Conservation (phyloP, 2,113 vertebrate genomes). For the Struthio camelus region DNA sequence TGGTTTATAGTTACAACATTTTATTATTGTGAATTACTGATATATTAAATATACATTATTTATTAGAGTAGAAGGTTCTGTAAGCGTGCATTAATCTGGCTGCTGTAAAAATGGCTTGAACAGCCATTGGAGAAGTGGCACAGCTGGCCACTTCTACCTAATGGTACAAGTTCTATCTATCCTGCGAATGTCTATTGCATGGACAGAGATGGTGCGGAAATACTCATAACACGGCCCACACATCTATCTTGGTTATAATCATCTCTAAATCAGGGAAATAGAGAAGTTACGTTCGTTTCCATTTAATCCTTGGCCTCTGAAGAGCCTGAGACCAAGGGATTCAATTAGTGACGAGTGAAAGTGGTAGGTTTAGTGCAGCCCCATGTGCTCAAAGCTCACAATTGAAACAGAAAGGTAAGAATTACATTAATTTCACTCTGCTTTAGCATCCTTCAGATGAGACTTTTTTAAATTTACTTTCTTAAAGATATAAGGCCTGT, state of each 20-base stretch:
- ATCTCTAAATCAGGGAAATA: background rate
- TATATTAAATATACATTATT: background rate
- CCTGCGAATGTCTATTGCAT: background rate
- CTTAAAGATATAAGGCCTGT: background rate
- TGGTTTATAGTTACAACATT: background rate
- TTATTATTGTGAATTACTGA: background rate
- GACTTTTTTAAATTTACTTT: background rate
- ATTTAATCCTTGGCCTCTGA: constrained; percentile 9
- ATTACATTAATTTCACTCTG: background rate
- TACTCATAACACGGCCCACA: background rate
- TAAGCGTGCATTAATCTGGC: background rate
- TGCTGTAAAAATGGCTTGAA: background rate
- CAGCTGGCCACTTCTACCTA: background rate
- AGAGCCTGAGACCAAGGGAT: background rate
- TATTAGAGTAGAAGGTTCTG: background rate
- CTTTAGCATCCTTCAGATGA: background rate
- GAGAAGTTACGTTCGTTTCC: background rate
- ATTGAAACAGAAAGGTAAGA: background rate
- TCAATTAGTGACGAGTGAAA: background rate
- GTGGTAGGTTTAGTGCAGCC: background rate
- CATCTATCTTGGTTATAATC: background rate
- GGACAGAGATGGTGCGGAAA: background rate
- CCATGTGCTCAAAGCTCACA: background rate
- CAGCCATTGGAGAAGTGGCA: background rate
- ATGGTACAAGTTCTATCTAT: background rate